These are phyloP conservation scores for Etheostoma perlongum DNA, from an alignment of 2,797 vertebrate species.

Conservation along the genomic window DNA sequence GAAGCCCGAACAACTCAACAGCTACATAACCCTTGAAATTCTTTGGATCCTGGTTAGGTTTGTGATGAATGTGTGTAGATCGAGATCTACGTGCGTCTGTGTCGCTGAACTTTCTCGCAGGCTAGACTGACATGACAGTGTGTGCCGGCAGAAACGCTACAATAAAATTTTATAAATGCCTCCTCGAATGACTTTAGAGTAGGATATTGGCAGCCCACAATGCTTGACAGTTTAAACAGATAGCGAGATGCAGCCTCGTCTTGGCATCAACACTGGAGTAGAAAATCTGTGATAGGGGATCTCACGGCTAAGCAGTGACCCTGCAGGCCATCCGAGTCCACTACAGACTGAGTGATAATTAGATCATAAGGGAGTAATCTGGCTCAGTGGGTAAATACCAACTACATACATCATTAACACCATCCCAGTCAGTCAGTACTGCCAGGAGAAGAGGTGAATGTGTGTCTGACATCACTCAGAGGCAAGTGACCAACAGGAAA, in stretches of 20 bases:
- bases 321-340: conserved; percentile 58
- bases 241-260: conserved; percentile 14
- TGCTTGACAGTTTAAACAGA: conserved; percentile 19
- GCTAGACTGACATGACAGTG: neutral
- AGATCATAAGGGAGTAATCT: conserved; percentile 75
- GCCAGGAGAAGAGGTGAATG: conserved; percentile 55
- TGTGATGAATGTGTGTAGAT: neutral
- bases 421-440: conserved; percentile 44
- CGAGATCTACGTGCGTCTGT: neutral
- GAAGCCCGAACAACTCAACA: conserved; percentile 6
- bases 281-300: conserved; percentile 53
- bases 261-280: conserved; percentile 33
- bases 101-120: neutral
- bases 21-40: conserved; percentile 11
- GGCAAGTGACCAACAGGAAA: conserved; percentile 31
- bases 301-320: conserved; percentile 57
- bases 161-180: conserved; percentile 13
- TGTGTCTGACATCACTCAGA: conserved; percentile 55
- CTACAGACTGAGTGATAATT: conserved; percentile 66
- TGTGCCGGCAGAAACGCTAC: neutral
- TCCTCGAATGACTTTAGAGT: conserved; percentile 18
- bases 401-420: conserved; percentile 69
- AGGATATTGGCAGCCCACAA: neutral
- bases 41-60: neutral
- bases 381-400: conserved; percentile 74